These are phyloP conservation scores for Minunthozetes semirufus DNA, from an alignment of 2,888 invertebrate species.

Conservation along the genomic window DNA sequence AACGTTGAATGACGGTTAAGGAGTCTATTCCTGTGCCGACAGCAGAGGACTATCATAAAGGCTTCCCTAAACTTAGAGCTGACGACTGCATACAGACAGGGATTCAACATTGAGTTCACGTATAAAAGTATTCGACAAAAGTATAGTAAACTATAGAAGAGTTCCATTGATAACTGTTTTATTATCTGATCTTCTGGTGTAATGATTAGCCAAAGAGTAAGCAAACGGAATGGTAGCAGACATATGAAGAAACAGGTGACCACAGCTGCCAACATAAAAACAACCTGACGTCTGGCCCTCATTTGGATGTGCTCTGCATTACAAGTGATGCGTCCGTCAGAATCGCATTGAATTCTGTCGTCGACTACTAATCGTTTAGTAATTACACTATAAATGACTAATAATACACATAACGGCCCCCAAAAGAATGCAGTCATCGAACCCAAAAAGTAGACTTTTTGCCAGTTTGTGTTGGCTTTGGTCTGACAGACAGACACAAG, in stretches of 20 bases:
- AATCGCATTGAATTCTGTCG: constrained; percentile 24
- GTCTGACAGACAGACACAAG: constrained; percentile 70
- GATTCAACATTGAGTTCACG: constrained; percentile 83
- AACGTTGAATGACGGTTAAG: constrained; percentile 35
- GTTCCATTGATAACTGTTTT: constrained; percentile 67
- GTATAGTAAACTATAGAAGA: constrained; percentile 72
- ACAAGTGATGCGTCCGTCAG: constrained; percentile 7
- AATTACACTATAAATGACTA: constrained; percentile 74
- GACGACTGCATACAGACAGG: constrained; percentile 83
- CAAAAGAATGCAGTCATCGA: constrained; percentile 72
- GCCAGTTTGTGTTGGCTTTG: constrained; percentile 67
- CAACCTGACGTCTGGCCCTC: constrained; percentile 65
- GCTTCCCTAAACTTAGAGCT: constrained; percentile 73
- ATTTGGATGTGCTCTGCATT: constrained; percentile 34
- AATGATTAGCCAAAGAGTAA: constrained; percentile 77
- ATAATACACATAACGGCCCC: constrained; percentile 69
- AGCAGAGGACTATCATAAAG: constrained; percentile 48
- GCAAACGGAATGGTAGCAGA: constrained; percentile 76
- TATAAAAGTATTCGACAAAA: constrained; percentile 81
- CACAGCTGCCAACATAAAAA: constrained; percentile 80
- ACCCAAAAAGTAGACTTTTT: constrained; percentile 68
- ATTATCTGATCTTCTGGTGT: constrained; percentile 61
- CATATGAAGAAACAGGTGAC: constrained; percentile 83
- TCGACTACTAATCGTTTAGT: constrained; percentile 70
- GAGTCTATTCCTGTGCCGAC: constrained; percentile 20